A percentile compares a stretch with the other conserved stretches of the same genome.
phyloP scores from a whole-genome alignment of 2,797 vertebrate species.

The Mallotus villosus region DNA sequence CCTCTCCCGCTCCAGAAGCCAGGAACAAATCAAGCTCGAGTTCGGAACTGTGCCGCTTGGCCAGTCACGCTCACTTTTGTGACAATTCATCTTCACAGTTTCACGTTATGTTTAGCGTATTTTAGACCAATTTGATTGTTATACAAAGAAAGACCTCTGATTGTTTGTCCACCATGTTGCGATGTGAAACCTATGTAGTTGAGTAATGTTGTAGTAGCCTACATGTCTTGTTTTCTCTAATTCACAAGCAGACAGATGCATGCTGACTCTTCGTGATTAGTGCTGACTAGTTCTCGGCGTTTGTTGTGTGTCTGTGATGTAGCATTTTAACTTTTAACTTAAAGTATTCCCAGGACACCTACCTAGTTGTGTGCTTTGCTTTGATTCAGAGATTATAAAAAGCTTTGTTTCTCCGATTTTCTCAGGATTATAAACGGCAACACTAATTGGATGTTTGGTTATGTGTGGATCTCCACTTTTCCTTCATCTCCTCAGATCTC shows the following conservation, averaged over 20 bases:
- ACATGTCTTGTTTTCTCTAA: background rate
- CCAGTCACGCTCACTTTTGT: background rate
- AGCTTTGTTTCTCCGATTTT: constrained; percentile 84
- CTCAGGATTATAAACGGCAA: constrained; percentile 84
- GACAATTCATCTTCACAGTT: background rate
- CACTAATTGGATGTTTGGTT: constrained; percentile 73
- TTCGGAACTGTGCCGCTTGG: constrained; percentile 16
- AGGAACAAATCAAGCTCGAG: constrained; percentile 51
- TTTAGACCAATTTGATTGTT: no score
- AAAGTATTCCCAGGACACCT: constrained; percentile 82
- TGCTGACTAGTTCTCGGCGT: constrained; percentile 80
- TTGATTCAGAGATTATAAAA: constrained; percentile 87
- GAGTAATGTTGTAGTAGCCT: background rate
- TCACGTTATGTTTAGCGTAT: no score
- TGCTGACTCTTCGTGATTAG: background rate
- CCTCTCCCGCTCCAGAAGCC: constrained; percentile 57
- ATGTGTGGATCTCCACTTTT: background rate
- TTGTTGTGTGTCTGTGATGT: constrained; percentile 79
- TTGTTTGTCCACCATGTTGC: background rate
- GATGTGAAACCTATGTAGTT: background rate
- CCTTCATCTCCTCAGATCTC: constrained; percentile 28
- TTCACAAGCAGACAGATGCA: background rate
- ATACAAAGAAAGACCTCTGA: no score
- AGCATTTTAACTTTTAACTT: constrained; percentile 88
- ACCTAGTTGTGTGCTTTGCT: constrained; percentile 78